These are phyloP conservation scores for Poeciliopsis prolifica DNA, from an alignment of 2,113 vertebrate species.

Conservation along the genomic window DNA sequence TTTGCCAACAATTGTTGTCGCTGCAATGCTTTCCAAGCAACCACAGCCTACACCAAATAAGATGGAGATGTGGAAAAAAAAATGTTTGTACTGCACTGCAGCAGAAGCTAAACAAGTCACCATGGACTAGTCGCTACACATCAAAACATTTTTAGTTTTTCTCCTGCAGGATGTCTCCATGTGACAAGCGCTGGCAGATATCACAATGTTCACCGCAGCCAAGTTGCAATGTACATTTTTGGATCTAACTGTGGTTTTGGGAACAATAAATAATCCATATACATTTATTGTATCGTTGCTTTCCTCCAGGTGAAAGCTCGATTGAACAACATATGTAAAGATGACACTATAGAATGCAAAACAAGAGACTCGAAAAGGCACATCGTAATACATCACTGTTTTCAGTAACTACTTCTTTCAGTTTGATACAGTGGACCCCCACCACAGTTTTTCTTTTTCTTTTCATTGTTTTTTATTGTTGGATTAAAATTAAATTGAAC, in stretches of 20 bases:
- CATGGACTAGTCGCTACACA: conserved; percentile 8
- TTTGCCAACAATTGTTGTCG: conserved; percentile 30
- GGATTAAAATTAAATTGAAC: neutral
- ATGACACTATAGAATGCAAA: neutral
- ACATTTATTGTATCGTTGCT: neutral
- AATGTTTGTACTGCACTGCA: neutral
- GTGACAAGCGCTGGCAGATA: conserved; percentile 11
- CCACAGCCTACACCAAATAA: conserved; percentile 1
- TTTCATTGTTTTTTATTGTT: neutral
- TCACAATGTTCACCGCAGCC: neutral
- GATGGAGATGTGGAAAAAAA: conserved; percentile 8
- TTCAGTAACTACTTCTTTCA: neutral
- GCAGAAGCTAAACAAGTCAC: conserved; percentile 27
- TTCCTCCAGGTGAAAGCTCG: conserved; percentile 2
- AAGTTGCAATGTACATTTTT: conserved; percentile 4
- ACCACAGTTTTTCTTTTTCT: neutral
- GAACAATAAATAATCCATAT: conserved; percentile 6
- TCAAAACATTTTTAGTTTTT: conserved; percentile 6
- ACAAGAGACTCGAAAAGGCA: neutral
- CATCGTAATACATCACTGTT: neutral
- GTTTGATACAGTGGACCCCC: neutral
- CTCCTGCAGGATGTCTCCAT: conserved; percentile 17
- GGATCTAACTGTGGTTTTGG: conserved; percentile 4
- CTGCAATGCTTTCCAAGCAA: conserved; percentile 17
- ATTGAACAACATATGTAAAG: neutral